Conservation (phyloP, 92 coral and sea anemone genomes). For the Nematostella vectensis region DNA sequence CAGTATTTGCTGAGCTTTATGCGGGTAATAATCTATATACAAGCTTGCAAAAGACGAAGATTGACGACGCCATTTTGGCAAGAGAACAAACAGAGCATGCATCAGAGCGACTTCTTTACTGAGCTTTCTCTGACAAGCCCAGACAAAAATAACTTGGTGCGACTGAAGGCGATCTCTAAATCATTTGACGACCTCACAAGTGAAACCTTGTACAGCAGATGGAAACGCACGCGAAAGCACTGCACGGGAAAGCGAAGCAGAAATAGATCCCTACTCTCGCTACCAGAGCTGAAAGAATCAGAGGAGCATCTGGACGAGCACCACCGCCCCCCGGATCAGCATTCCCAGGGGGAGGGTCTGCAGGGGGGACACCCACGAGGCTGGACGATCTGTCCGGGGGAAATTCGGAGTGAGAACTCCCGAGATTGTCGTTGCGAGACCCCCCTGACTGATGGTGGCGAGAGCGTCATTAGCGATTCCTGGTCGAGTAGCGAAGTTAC, state of each 20-base stretch:
- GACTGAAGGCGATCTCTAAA: slow-evolving; percentile 41
- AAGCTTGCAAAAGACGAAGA: too few relatives aligned
- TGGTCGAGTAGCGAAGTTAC: neutral
- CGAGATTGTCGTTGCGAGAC: neutral
- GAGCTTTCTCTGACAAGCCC: slow-evolving; percentile 5
- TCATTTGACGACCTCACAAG: slow-evolving; percentile 58
- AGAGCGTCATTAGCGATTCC: slow-evolving; percentile 2
- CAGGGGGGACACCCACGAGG: slow-evolving; percentile 35
- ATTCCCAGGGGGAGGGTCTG: neutral
- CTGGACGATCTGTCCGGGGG: slow-evolving; percentile 34
- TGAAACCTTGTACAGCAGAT: slow-evolving; percentile 73
- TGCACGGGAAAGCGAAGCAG: slow-evolving; percentile 5
- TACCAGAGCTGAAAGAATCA: slow-evolving; percentile 12
- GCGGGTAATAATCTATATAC: too few relatives aligned
- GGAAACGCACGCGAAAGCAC: slow-evolving; percentile 51
- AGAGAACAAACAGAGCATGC: too few relatives aligned
- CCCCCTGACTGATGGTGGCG: neutral
- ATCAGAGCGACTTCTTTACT: neutral
- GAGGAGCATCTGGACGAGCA: slow-evolving; percentile 10
- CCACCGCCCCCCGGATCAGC: slow-evolving; percentile 4
- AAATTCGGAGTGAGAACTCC: slow-evolving; percentile 4
- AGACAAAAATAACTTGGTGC: slow-evolving; percentile 10
- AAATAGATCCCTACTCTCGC: slow-evolving; percentile 26
- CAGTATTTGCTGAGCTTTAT: too few relatives aligned
- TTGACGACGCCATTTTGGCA: too few relatives aligned